Percentiles rank a stretch among this genome's conserved stretches.
These are phyloP conservation scores for Antheraea mylitta DNA, from an alignment of 1,140 invertebrate genomes.

Conservation along the genomic window DNA sequence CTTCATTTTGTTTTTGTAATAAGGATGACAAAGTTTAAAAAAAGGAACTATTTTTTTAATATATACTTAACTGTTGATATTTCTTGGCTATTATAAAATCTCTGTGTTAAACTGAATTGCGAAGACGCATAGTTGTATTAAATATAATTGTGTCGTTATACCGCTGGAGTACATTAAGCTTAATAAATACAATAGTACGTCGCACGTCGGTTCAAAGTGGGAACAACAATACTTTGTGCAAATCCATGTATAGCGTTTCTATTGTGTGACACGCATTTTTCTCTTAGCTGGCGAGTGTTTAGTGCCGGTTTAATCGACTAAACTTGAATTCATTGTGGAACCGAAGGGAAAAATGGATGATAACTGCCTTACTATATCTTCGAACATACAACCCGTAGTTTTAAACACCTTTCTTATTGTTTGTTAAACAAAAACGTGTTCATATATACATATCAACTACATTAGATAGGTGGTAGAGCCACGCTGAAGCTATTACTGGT, in stretches of 20 bases:
- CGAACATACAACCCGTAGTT: neutral
- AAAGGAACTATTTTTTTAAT: too few species aligned
- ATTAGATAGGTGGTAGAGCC: too few species aligned
- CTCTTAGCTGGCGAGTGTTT: neutral
- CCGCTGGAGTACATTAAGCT: neutral
- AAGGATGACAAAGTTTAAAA: too few species aligned
- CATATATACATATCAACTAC: neutral
- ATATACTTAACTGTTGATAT: too few species aligned
- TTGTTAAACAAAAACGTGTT: neutral
- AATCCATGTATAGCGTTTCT: constrained; percentile 1
- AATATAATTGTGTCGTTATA: neutral
- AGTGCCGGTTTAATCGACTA: constrained; percentile 1
- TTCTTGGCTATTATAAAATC: too few species aligned
- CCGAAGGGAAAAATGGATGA: neutral
- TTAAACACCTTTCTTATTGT: neutral
- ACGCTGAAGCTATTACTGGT: too few species aligned
- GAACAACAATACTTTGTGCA: neutral
- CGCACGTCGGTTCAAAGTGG: neutral
- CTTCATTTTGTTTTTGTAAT: too few species aligned
- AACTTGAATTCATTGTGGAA: constrained; percentile 3
- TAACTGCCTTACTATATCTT: neutral
- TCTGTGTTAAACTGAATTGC: too few species aligned
- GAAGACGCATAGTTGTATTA: neutral
- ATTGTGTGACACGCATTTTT: neutral
- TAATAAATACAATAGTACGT: neutral